These are phyloP conservation scores for Antechinus flavipes DNA, from an alignment of 2,113 vertebrate species.

Conservation along the genomic window DNA sequence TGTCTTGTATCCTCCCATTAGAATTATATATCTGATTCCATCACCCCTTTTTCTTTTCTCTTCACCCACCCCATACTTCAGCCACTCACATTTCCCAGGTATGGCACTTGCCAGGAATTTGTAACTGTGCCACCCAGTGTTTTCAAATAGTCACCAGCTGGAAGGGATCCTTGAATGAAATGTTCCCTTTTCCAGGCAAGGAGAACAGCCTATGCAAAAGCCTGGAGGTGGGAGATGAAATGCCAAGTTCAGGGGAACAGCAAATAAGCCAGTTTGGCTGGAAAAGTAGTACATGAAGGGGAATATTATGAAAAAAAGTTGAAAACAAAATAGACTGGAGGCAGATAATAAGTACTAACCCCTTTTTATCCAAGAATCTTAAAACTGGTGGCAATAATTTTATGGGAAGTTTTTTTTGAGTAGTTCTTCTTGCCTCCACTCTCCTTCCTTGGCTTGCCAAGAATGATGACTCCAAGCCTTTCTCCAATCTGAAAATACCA, in stretches of 20 bases:
- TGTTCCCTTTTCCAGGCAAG: not conserved
- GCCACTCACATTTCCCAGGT: constrained; percentile 71
- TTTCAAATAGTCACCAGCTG: constrained; percentile 81
- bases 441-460: constrained; percentile 57
- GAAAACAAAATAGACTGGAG: not conserved
- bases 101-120: constrained; percentile 58
- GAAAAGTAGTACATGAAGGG: not conserved
- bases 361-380: constrained; percentile 59
- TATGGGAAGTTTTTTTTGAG: constrained; percentile 54
- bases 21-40: constrained; percentile 54
- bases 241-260: not conserved
- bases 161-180: constrained; percentile 80
- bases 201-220: not conserved
- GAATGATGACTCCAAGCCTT: constrained; percentile 63
- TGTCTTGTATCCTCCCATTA: constrained; percentile 62
- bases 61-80: constrained; percentile 38
- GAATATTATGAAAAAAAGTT: not conserved
- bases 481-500: constrained; percentile 80
- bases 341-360: not conserved
- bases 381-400: constrained; percentile 53
- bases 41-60: constrained; percentile 48
- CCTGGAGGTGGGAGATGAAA: not conserved
- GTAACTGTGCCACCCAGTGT: constrained; percentile 70
- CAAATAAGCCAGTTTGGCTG: not conserved
- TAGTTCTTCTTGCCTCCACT: constrained; percentile 67